Evolutionary conservation across 2,797 vertebrate genomes (phyloP).

Genomic region (Arctocebus calabarensis): DNA sequence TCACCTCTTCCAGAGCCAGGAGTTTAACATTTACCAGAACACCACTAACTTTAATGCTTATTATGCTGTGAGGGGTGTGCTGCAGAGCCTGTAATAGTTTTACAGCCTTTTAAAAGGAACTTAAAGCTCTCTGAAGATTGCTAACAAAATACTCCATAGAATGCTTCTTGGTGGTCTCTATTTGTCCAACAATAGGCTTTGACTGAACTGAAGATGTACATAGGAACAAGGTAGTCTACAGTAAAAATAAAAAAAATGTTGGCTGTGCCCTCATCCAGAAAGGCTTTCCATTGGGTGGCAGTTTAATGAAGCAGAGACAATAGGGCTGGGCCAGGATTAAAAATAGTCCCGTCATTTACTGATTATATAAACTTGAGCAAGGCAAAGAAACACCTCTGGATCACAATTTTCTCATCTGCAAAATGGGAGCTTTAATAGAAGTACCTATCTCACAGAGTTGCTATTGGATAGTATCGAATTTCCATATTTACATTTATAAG

Average conservation of each 20-base stretch:
- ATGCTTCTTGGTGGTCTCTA: conserved; percentile 17
- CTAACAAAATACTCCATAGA: conserved; percentile 42
- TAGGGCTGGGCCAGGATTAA: not conserved
- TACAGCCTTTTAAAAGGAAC: conserved; percentile 18
- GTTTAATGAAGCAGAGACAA: conserved; percentile 60
- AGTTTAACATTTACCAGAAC: conserved; percentile 52
- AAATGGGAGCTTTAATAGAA: conserved; percentile 40
- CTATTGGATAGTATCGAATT: not conserved
- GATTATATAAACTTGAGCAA: conserved; percentile 7
- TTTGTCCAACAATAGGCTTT: conserved; percentile 31
- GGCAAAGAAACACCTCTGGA: conserved; percentile 1
- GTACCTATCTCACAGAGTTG: not conserved
- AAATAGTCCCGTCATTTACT: conserved; percentile 10
- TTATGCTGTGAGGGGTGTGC: not conserved
- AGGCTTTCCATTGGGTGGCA: conserved; percentile 1
- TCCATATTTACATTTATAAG: conserved; percentile 6
- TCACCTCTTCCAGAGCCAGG: not conserved
- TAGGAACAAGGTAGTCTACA: conserved; percentile 15
- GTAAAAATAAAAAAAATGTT: not conserved
- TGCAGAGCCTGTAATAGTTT: conserved; percentile 2
- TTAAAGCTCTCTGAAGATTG: conserved; percentile 41
- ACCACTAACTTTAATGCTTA: conserved; percentile 37
- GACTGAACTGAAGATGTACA: conserved; percentile 9
- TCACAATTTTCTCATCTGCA: conserved; percentile 46
- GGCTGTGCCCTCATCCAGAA: not conserved